phyloP scores from a whole-genome alignment of 2,113 vertebrate genomes.

The Cololabis saira region DNA sequence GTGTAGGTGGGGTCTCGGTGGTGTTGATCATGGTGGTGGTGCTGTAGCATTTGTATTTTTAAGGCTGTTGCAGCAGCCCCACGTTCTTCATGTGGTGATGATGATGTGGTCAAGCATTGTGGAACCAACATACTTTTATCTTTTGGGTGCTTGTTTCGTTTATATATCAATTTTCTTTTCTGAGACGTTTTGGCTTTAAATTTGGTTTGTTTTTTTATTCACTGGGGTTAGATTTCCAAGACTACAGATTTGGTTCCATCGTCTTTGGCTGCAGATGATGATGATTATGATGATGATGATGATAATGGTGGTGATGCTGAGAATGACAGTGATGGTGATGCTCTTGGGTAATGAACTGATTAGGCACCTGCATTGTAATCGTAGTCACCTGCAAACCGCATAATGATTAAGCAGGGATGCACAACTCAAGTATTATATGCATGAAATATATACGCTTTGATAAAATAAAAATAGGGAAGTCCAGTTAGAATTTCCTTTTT shows the following conservation, averaged over 20 bases:
- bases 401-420: slow-evolving; percentile 39
- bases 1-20: slow-evolving; percentile 91
- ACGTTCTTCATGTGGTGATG: slow-evolving; percentile 60
- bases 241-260: slow-evolving; percentile 87
- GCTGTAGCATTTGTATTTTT: slow-evolving; percentile 78
- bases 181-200: slow-evolving; percentile 11
- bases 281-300: slow-evolving; percentile 72
- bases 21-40: slow-evolving; percentile 77
- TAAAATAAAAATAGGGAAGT: too few species aligned
- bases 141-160: slow-evolving; percentile 39
- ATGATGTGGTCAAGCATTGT: slow-evolving; percentile 84
- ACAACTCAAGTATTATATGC: slow-evolving; percentile 46
- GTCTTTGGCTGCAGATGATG: slow-evolving; percentile 87
- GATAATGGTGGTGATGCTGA: slow-evolving; percentile 60
- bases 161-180: slow-evolving; percentile 23
- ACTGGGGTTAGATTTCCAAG: slow-evolving; percentile 79
- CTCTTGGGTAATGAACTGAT: slow-evolving; percentile 76
- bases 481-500: too few species aligned
- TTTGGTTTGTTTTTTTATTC: slow-evolving; percentile 75
- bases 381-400: slow-evolving; percentile 24
- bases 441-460: background rate
- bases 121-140: slow-evolving; percentile 60
- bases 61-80: slow-evolving; percentile 56
- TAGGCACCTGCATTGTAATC: slow-evolving; percentile 95
- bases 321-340: slow-evolving; percentile 67